Base-by-base conservation (phyloP, 2,113 vertebrate genomes). In the Mastomys natalensis region DNA sequence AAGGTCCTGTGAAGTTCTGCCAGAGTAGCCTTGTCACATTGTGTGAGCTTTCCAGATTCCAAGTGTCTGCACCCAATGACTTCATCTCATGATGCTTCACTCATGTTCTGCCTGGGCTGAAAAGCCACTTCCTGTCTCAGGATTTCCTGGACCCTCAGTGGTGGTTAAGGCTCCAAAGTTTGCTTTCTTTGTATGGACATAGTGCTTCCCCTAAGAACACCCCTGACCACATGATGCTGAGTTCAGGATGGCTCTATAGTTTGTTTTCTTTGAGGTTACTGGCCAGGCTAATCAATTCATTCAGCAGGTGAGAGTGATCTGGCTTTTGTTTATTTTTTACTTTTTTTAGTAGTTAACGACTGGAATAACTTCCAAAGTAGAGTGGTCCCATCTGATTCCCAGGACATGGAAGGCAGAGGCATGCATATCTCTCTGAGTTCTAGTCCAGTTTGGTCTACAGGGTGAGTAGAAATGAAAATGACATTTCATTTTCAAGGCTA, bases 51-150 rank as follows among this genome's bases (percentile, higher is more conserved):
- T 72, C 64, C 43, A n/a, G 43, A 94, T 51, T 34, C 66, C 29
- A 11, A 24, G 60, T 55, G 10, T 55, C 40, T 31, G 24, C 34
- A 45, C 62, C 19, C 29, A 89, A 16, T 86, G 85, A 29, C 37
- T 11, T 64, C 62, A 45, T 76, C 40, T 94, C 85, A 53, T 92
- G 85, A 91, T 89, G 34, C 43, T 66, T 95, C 80, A 92, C 58
- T 97, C 81, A 92, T 64, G 60, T 16, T 87, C 37, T 77, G 22
- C 29, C 88, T 91, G 58, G 84, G 74, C 64, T 74, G 66, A 77
- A 89, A 92, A 95, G 48, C 43, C 81, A 95, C 85, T 95, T 97
- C 95, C 89, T 96, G 29, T 60, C 26, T 21, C 24, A 91, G 89
- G 87, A 89, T 78, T 97, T 97, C 89, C 96, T 94, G 82, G 80